Evolutionary conservation across 2,797 vertebrate species (phyloP), one percentile per base, ranked within the genome.

Genomic region (Peromyscus attwateri): DNA sequence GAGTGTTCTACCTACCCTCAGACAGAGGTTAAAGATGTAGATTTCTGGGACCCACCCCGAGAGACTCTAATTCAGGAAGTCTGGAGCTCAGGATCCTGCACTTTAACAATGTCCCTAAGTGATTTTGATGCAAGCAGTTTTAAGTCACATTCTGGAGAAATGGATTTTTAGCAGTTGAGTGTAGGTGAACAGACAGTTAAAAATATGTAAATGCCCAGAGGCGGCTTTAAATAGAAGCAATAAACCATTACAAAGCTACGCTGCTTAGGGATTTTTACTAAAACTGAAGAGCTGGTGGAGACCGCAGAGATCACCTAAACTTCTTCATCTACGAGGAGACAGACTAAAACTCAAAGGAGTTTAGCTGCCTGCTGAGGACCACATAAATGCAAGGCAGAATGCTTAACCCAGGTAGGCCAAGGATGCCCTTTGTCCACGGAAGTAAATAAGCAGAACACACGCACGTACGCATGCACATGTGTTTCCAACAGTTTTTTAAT

Each of bases 171-270:
- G 92, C 14, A 96, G 19, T 55, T 87, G 85, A 55, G 73, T 95
- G 75, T 75, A 92, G 75, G 49, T 92, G 95, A 96, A 81, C 55
- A 94, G 85, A 95, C 62, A 95, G 49, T 92, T 96, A 87, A 96
- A 97, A 97, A 87, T 87, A 87, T 94, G 43, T 87, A 95, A 97
- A 97, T 95, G 64, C 79, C 91, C 96, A 96, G 93, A 94, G 90
- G 75, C 92, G 68, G 82, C 75, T 94, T 95, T 81, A 97, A 97
- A 95, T 96, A 96, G 97, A 96, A 97, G 82, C 93, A 95, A 96
- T 97, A 95, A 97, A 96, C 83, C 89, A 52, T 96, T 90, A 91
- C 85, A 96, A 97, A 97, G 79, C 89, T 90, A 77, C 77, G 55
- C 76, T 94, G 75, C 88, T 70, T 52, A 81, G 70, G 73, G 92